Percentiles rank a stretch among this genome's conserved stretches.
phyloP scores from a whole-genome alignment of 2,797 vertebrate genomes.

The Sylvia borin region DNA sequence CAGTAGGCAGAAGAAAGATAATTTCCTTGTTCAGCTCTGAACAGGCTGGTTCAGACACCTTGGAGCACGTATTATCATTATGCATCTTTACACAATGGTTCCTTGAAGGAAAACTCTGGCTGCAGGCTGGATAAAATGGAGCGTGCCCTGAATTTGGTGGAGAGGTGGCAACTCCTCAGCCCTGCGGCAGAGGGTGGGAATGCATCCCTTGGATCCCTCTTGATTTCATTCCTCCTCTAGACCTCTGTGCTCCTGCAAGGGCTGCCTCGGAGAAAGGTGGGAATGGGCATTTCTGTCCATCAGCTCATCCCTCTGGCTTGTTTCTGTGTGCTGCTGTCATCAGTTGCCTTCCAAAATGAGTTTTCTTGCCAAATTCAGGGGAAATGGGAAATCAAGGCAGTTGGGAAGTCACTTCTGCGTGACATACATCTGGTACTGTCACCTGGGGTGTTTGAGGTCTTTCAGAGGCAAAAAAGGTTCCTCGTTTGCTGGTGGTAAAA shows the following conservation, averaged over 20 bases:
- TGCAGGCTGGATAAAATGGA: background rate
- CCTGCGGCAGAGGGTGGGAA: background rate
- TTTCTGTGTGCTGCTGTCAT: background rate
- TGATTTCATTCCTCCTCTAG: background rate
- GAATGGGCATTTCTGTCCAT: fast-evolving
- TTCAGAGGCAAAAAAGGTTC: background rate
- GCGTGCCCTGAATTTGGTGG: background rate
- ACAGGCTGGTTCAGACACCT: constrained; percentile 8
- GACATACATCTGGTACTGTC: fast-evolving
- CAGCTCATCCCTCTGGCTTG: background rate
- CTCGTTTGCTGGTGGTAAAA: background rate
- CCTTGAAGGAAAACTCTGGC: background rate
- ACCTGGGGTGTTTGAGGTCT: background rate
- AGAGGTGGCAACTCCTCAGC: background rate
- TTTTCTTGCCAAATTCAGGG: background rate
- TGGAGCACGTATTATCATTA: background rate
- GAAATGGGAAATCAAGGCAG: background rate
- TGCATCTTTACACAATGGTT: background rate
- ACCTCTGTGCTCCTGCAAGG: background rate
- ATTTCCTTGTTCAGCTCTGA: background rate
- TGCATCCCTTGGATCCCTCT: background rate
- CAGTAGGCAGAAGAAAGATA: background rate
- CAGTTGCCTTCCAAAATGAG: background rate
- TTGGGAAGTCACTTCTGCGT: background rate
- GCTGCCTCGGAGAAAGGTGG: background rate